phyloP scores from a whole-genome alignment of 2,113 vertebrate species.

The Melanocharis versteri region DNA sequence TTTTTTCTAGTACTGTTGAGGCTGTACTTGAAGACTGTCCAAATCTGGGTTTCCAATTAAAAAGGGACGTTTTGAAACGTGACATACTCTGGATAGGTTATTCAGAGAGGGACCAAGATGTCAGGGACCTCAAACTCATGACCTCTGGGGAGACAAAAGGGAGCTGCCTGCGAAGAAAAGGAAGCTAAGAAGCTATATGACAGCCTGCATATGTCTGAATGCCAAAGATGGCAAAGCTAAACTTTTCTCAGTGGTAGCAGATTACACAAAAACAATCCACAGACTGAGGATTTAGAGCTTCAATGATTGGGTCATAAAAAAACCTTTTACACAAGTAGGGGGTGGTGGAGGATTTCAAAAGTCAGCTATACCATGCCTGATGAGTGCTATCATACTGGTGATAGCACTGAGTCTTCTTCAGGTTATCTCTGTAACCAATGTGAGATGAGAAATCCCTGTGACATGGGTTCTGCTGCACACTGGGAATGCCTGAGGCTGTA shows the following conservation, averaged over 20 bases:
- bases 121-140: not conserved
- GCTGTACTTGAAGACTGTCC: not conserved
- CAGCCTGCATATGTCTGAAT: not conserved
- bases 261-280: not conserved
- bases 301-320: not conserved
- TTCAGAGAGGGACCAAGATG: not conserved
- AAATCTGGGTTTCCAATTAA: not conserved
- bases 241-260: not conserved
- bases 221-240: not conserved
- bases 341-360: not conserved
- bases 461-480: rapidly evolving
- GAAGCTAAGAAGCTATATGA: not conserved
- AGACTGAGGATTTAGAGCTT: not conserved
- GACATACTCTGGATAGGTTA: not conserved
- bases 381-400: not conserved
- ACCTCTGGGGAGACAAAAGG: not conserved
- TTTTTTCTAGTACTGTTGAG: not conserved
- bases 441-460: not conserved
- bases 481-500: not conserved
- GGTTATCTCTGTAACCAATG: not conserved
- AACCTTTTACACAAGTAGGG: not conserved
- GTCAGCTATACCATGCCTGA: not conserved
- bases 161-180: not conserved
- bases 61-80: not conserved
- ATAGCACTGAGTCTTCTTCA: not conserved